A percentile compares a stretch with the other conserved stretches of the same genome.
These are phyloP conservation scores for Apocrypta bakeri DNA, from an alignment of 1,140 invertebrate genomes.

Conservation along the genomic window DNA sequence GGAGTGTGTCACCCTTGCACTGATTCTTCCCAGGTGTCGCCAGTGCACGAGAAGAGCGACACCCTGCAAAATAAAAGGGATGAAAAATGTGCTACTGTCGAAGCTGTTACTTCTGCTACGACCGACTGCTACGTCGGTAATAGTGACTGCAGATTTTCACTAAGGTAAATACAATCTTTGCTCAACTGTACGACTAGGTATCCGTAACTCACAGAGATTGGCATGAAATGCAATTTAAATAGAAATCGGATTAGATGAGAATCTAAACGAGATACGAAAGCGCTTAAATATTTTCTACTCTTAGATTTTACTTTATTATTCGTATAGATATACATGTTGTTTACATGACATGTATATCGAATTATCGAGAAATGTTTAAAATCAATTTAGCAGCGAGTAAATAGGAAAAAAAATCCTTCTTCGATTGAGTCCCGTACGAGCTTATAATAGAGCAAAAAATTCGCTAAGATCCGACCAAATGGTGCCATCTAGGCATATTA, in stretches of 20 bases:
- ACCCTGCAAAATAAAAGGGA: constrained; percentile 37
- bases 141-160: constrained; percentile 34
- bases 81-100: constrained; percentile 15
- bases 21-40: constrained; percentile 46
- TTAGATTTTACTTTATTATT: too few relatives aligned
- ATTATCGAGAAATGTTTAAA: too few relatives aligned
- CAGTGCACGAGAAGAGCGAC: constrained; percentile 40
- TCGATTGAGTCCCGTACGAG: too few relatives aligned
- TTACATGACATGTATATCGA: too few relatives aligned
- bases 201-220: background rate
- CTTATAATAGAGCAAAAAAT: background rate
- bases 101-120: too few relatives aligned
- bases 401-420: too few relatives aligned
- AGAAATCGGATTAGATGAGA: background rate
- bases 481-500: constrained; percentile 47
- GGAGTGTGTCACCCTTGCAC: constrained; percentile 24
- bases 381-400: too few relatives aligned
- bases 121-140: constrained; percentile 50
- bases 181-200: background rate
- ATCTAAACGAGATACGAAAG: background rate
- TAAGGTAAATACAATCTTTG: constrained; percentile 27
- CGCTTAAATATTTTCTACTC: too few relatives aligned
- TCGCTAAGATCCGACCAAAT: constrained; percentile 2
- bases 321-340: too few relatives aligned
- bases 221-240: background rate